A percentile compares a stretch with the other conserved stretches of the same genome.
These are phyloP conservation scores for Drosophila teissieri DNA, from an alignment of 1,140 invertebrate species.

Conservation along the genomic window DNA sequence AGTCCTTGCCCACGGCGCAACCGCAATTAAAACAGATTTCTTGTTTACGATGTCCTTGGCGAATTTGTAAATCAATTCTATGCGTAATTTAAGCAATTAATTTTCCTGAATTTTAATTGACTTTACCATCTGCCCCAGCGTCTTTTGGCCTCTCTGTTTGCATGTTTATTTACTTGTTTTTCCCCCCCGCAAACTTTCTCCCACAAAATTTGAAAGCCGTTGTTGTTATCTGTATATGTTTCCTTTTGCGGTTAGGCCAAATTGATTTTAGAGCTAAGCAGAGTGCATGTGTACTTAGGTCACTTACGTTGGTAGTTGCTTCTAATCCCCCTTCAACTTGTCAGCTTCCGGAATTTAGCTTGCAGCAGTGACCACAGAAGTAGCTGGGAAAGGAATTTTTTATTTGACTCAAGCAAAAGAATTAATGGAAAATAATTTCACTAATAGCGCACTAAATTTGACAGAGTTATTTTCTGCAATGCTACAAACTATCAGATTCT, in stretches of 20 bases:
- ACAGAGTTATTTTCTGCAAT: background rate
- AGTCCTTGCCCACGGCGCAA: conserved; percentile 55
- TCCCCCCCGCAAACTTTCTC: background rate
- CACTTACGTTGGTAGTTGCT: conserved; percentile 10
- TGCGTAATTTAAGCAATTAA: conserved; percentile 77
- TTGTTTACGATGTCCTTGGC: conserved; percentile 76
- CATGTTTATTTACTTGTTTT: conserved; percentile 43
- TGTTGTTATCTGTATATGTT: conserved; percentile 34
- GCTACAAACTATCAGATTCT: background rate
- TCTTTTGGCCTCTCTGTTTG: conserved; percentile 8
- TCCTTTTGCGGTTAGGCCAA: conserved; percentile 28
- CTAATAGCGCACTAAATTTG: too few relatives aligned
- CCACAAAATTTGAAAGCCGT: conserved; percentile 20
- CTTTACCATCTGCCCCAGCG: conserved; percentile 27
- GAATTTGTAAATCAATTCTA: conserved; percentile 81
- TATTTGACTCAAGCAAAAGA: conserved; percentile 4
- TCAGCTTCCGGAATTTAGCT: background rate
- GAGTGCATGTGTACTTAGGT: conserved; percentile 17
- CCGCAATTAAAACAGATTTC: conserved; percentile 82
- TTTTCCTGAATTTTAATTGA: conserved; percentile 72
- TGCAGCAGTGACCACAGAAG: background rate
- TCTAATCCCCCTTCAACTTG: conserved; percentile 3
- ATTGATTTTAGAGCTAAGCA: conserved; percentile 39
- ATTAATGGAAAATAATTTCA: background rate
- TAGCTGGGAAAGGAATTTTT: background rate